These are phyloP conservation scores for Caenorhabditis zanzibari DNA, from an alignment of 2,888 invertebrate genomes.

Conservation along the genomic window DNA sequence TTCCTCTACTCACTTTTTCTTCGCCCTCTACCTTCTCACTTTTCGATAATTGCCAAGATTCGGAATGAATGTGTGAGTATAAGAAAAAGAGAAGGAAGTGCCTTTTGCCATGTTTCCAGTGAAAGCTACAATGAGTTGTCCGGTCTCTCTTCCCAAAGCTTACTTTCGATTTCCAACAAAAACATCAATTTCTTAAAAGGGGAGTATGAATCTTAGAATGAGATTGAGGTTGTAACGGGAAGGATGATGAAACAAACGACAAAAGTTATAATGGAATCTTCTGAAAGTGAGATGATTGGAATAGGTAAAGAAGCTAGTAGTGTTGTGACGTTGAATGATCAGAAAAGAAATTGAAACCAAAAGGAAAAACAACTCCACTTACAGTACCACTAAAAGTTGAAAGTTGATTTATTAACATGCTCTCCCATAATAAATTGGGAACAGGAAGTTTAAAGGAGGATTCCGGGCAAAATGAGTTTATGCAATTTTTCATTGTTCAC, in stretches of 20 bases:
- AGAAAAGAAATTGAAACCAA: slow-evolving; percentile 11
- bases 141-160: slow-evolving; percentile 54
- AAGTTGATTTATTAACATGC: too few species aligned
- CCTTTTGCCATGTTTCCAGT: slow-evolving; percentile 55
- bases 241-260: slow-evolving; percentile 48
- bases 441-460: too few species aligned
- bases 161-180: slow-evolving; percentile 61
- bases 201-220: neutral
- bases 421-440: too few species aligned
- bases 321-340: slow-evolving; percentile 16
- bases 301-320: neutral
- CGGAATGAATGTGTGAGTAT: slow-evolving; percentile 60
- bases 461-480: too few species aligned
- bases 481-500: too few species aligned
- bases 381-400: too few species aligned
- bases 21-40: slow-evolving; percentile 43
- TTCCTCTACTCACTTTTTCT: slow-evolving; percentile 42
- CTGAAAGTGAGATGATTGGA: slow-evolving; percentile 63
- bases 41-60: slow-evolving; percentile 66
- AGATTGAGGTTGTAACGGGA: slow-evolving; percentile 23
- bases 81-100: slow-evolving; percentile 46
- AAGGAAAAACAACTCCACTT: neutral
- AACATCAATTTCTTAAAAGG: slow-evolving; percentile 58
- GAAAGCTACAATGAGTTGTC: slow-evolving; percentile 65
- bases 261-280: slow-evolving; percentile 54